Conservation (phyloP, 2,113 vertebrate species). For the Apistogramma diplotaenia region DNA sequence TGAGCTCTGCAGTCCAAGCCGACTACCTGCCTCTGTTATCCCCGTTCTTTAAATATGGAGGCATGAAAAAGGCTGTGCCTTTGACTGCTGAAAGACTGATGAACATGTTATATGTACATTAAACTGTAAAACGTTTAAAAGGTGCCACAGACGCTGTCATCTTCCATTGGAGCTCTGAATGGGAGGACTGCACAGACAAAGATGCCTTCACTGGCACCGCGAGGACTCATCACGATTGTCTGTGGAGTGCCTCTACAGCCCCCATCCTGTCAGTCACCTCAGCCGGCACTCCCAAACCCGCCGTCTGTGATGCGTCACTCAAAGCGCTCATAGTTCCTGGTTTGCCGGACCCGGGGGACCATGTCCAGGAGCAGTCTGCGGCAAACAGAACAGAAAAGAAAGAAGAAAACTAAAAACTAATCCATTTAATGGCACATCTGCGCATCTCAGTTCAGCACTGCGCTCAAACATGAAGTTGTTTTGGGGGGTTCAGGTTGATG, state of each 20-base stretch:
- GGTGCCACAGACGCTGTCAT: neutral
- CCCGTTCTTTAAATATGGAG: slow-evolving; percentile 1
- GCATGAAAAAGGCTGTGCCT: neutral
- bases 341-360: slow-evolving; percentile 89
- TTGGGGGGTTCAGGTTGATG: neutral
- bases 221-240: slow-evolving; percentile 21
- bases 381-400: neutral
- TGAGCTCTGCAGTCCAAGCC: neutral
- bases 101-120: slow-evolving; percentile 39
- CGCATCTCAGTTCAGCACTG: neutral
- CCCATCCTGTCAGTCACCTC: neutral
- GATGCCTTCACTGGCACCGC: neutral
- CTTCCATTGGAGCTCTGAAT: neutral
- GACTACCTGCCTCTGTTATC: neutral
- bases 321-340: slow-evolving; percentile 93
- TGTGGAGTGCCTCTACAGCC: slow-evolving; percentile 6
- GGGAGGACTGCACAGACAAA: neutral
- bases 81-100: slow-evolving; percentile 22
- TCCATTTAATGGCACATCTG: neutral
- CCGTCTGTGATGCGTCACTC: slow-evolving; percentile 75
- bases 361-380: slow-evolving; percentile 90
- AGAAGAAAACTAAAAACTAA: neutral
- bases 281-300: neutral
- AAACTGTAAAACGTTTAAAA: slow-evolving; percentile 38
- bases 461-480: neutral